Base-by-base conservation (phyloP, 2,888 invertebrate species). In the Margaritifera margaritifera region DNA sequence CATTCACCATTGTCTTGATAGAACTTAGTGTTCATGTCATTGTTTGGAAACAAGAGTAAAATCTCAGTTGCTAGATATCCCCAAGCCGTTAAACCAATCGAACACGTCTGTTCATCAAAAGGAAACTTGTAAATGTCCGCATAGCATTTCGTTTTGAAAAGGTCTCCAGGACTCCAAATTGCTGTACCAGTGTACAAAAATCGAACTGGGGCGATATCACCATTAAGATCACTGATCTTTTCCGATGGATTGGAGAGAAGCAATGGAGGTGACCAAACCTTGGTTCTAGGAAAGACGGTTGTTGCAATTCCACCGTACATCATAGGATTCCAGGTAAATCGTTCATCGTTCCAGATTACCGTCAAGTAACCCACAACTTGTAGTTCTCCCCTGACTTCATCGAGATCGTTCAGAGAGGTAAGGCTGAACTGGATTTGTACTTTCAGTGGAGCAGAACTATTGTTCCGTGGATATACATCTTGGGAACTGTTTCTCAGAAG, bases 1-100 rank as follows among this genome's bases (percentile, higher is more conserved):
- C 73, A 73, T 55, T 73, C 73, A 2, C 73, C 73, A 42, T 68
- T 70, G 31, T 73, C 70, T 20, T 54, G 22, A 64, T 69, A 70
- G 25, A 68, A 68, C 6, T 59, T 27, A 6, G 31, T 64, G 51
- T 54, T n/a, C 20, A 68, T 54, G 8, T 62, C 25, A 15, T 64
- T n/a, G 19, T 25, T 55, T 18, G 69, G 62, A 18, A 56, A 54
- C 8, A 58, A n/a, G 20, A 73, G 56, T 22, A 58, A 15, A 1
- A 74, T 62, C 54, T 74, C 74, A 4, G 60, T 20, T 18, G 57
- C 58, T 4, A 53, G 19, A 18, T 59, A 62, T 53, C 52, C 58
- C 69, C 71, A 74, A 4, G 74, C 59, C 27, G 64, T 51, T 51
- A 74, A 57, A 15, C 55, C 19, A 8, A 71, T 56, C 8, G 15